Base-by-base conservation (phyloP, 2,113 vertebrate species). In the Cranoglanis bouderius region DNA sequence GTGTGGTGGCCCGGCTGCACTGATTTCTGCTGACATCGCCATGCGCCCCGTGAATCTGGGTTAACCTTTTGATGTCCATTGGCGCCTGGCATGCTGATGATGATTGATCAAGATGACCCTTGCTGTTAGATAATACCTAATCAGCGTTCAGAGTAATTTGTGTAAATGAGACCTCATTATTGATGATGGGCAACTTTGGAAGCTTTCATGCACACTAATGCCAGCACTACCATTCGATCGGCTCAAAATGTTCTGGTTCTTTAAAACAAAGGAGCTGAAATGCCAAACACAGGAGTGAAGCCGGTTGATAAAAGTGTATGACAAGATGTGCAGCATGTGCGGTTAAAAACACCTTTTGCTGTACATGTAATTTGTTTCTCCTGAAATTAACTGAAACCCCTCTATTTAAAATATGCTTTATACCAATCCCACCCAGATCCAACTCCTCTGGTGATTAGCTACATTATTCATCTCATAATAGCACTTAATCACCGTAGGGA, bases 11-110 rank as follows among this genome's bases (percentile, higher is more conserved):
- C 91, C 94, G 95, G 93, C 90, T 91, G 94, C 95, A 96, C 96
- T 97, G 96, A 98, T 98, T 97, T 99, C 96, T 99, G 98, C 98
- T 99, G 98, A 99, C 97, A 97, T 92, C 81, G 93, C 94, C 94
- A 94, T 91, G 94, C 94, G 94, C 94, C 95, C 94, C 90, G 92
- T 93, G 96, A 96, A 96, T 97, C 95, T 94, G 94, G 94, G 95
- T 96, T 98, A 98, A 99, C 97, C 98, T 98, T 98, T 97, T 96
- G 95, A 95, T 96, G 95, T 95, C 95, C 96, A 96, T 95, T 95
- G 96, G 96, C 94, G 95, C 96, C 94, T 95, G 91, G 95, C 95
- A 92, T 96, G 95, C 94, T 96, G 95, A 96, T 96, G 96, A 96
- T 95, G 89, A 98, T 99, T 96, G 96, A 98, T 97, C 96, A 94